Percentiles rank a stretch among this genome's conserved stretches.
Conservation (phyloP, 2,113 vertebrate genomes). For the Piaya cayana region DNA sequence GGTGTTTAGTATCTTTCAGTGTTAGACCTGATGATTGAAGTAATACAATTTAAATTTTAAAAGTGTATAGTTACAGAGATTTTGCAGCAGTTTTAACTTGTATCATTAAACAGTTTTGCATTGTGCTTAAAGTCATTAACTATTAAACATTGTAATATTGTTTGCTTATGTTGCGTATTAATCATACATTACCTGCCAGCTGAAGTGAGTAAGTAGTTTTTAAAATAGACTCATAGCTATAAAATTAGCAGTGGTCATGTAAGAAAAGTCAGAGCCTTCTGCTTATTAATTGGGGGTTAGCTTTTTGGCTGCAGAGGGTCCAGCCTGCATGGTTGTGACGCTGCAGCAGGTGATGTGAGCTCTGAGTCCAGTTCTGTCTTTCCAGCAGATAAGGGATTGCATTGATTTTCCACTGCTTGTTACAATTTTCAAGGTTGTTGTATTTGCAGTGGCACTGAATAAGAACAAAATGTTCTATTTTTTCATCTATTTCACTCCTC, state of each 20-base stretch:
- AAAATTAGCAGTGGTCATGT: neutral
- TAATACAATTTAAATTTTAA: neutral
- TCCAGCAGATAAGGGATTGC: neutral
- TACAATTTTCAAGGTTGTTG: neutral
- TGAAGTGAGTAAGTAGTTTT: neutral
- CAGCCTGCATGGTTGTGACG: neutral
- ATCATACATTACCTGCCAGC: neutral
- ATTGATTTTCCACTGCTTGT: neutral
- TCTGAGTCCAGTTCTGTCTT: neutral
- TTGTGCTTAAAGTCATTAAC: neutral
- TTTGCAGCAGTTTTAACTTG: neutral
- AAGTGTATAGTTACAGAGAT: neutral
- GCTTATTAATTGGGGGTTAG: neutral
- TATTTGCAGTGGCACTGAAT: neutral
- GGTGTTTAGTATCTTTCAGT: neutral
- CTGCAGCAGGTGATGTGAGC: accelerated
- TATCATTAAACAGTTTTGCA: neutral
- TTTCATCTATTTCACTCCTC: neutral
- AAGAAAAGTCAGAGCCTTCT: neutral
- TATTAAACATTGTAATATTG: neutral
- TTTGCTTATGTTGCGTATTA: neutral
- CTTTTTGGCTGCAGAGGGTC: neutral
- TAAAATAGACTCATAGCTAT: neutral
- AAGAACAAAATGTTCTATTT: neutral
- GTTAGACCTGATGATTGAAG: neutral